Evolutionary conservation across 2,113 vertebrate species (phyloP), one percentile per base, ranked within the genome.

Genomic region (Serilophus lunatus): DNA sequence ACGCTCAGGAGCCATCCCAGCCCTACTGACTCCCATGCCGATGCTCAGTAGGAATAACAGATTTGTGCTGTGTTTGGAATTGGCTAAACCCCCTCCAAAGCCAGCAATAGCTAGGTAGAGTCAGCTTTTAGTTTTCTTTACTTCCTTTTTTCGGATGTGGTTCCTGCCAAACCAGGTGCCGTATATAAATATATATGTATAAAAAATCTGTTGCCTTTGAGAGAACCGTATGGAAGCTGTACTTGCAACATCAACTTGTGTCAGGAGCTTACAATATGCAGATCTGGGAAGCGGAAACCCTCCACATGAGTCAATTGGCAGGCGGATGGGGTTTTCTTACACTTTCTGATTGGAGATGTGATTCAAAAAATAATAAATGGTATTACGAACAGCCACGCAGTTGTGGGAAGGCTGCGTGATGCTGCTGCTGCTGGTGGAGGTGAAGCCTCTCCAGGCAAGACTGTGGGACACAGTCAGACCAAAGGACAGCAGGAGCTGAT

Each of bases 151-250:
- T 92, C 56, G 60, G 92, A 94, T 91, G 88, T 92, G 47, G 80
- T 79, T 96, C 68, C 93, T 96, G 90, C 94, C 92, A 94, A 92
- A 78, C 93, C 95, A 97, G 96, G 96, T 97, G 95, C 91, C 86
- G 3, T 81, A 50, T 95, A 96, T 97, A 97, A 96, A 96, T 96
- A 97, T 95, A 97, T 94, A 93, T 38, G 86, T 78, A 94, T 60
- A 88, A 86, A 95, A 90, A 96, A 96, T 96, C 92, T 96, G 94
- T 94, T 96, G 95, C 94, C 88, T 96, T 88, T 68, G 90, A 95
- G 93, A 45, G 72, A 91, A 49, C 94, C 94, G 94, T 94, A 95
- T 96, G 94, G 96, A 81, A 88, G 82, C 92, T 94, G 76, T 36
- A 88, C 85, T 96, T 87, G 86, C 33, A 95, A 59, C 90, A 95